Evolutionary conservation across 2,888 invertebrate species (phyloP).

Genomic region (Dyspetes luteomarginatus): DNA sequence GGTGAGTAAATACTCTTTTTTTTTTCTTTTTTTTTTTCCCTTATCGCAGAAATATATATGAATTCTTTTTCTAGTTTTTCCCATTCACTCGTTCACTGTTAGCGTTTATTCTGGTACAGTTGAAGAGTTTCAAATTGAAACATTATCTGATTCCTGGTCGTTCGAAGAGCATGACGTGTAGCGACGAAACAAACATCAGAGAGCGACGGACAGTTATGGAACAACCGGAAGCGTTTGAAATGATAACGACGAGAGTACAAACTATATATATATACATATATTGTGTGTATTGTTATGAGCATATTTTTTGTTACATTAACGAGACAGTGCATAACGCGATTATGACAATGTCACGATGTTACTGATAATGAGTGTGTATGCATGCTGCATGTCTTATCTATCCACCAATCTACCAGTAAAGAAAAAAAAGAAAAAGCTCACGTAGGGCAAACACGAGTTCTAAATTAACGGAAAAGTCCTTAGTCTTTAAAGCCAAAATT

Average conservation of each 20-base stretch:
- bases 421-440: not conserved
- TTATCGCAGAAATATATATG: too few species aligned
- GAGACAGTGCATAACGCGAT: not conserved
- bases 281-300: constrained; percentile 47
- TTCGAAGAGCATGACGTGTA: constrained; percentile 22
- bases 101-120: not conserved
- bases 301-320: constrained; percentile 53
- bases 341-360: not conserved
- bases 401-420: not conserved
- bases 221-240: constrained; percentile 41
- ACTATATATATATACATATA: too few species aligned
- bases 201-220: constrained; percentile 9
- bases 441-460: too few species aligned
- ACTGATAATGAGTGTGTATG: too few species aligned
- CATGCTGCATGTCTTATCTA: too few species aligned
- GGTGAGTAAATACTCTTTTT: too few species aligned
- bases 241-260: constrained; percentile 41
- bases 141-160: constrained; percentile 18
- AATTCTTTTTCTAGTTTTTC: too few species aligned
- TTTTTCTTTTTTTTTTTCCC: too few species aligned
- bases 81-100: not conserved
- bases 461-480: too few species aligned
- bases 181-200: constrained; percentile 10
- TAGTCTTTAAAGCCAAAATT: too few species aligned
- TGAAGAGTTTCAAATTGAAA: constrained; percentile 16